Base-by-base conservation (phyloP, 2,113 vertebrate species). In the Pygoscelis antarcticus region DNA sequence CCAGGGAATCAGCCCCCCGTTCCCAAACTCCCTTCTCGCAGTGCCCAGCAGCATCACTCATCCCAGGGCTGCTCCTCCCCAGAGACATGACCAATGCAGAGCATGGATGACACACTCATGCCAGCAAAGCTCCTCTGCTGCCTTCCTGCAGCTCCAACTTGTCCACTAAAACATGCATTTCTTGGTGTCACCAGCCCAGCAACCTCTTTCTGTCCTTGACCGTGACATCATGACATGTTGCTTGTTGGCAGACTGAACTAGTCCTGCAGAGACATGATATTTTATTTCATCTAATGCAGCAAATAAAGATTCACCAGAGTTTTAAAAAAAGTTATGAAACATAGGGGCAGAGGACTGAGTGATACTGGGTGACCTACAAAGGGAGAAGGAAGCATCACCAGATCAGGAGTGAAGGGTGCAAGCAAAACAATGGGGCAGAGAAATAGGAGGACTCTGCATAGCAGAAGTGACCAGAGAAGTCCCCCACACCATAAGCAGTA, bases 161-260 rank as follows among this genome's bases (percentile, higher is more conserved):
- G 7, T 20, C 40, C 74, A 64, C 66, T 47, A 91, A 72, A 89
- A 60, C 2, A 69, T 0, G 0, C 21, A 57, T 58, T 72, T 75
- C 60, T 34, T 2, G 0, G 58, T 22, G n/a, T 27, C 71, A 49
- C 19, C 60, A 44, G 7, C 16, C 18, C 42, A 60, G 55, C 0
- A 1, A 78, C 9, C 16, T 52, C 36, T 3, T 70, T 57, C 62
- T 36, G 25, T 40, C 58, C 58, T 64, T 72, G 26, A 61, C 61
- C 12, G 9, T 14, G 17, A 69, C 7, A 4, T 20, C 3, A 2
- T 0, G 0, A 57, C 5, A 2, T 4, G 38, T 22, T 40, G 30
- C 55, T 65, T 58, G 36, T 21, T 65, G 57, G 32, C 44, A 86
- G 70, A 62, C 36, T 76, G 55, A 71, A 52, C 27, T 2, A 57